Conservation (phyloP, 2,797 vertebrate genomes). For the Gymnoscopelus microlampas region DNA sequence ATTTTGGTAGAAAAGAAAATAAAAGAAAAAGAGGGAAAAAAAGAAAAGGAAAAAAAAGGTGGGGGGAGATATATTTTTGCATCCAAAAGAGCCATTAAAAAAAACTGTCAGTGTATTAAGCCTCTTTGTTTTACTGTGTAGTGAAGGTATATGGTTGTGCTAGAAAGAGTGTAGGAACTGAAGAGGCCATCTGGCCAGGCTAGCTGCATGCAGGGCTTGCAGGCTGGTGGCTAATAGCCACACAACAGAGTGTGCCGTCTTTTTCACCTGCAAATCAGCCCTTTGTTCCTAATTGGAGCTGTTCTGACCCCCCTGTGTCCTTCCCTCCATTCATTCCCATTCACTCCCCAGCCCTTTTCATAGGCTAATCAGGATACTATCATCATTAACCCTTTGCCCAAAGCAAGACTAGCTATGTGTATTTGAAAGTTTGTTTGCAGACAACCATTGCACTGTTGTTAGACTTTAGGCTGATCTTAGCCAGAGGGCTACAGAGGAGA, state of each 20-base stretch:
- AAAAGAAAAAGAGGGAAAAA: too few relatives aligned
- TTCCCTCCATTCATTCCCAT: slow-evolving; percentile 48
- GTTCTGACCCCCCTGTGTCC: slow-evolving; percentile 53
- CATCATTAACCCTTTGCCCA: slow-evolving; percentile 47
- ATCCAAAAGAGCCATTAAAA: too few relatives aligned
- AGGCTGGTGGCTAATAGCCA: slow-evolving; percentile 85
- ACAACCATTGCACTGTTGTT: slow-evolving; percentile 3
- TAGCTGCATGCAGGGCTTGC: slow-evolving; percentile 55
- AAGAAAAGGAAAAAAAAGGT: too few relatives aligned
- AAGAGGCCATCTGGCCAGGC: slow-evolving; percentile 92
- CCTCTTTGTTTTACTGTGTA: too few relatives aligned
- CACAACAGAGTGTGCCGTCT: slow-evolving; percentile 91
- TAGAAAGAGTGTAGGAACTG: slow-evolving; percentile 65
- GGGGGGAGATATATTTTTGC: too few relatives aligned
- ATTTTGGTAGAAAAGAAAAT: too few relatives aligned
- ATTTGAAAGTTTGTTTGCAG: slow-evolving; percentile 22
- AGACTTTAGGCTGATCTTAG: slow-evolving; percentile 1
- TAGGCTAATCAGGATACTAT: slow-evolving; percentile 41
- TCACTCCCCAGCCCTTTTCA: slow-evolving; percentile 51
- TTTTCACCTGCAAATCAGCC: slow-evolving; percentile 95
- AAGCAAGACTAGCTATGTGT: slow-evolving; percentile 31
- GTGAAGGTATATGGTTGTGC: too few relatives aligned
- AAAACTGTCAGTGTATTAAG: too few relatives aligned
- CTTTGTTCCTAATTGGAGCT: slow-evolving; percentile 85
- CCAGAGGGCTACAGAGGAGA: neutral